Conservation (phyloP, 2,113 vertebrate species). For the Hydropotes inermis region DNA sequence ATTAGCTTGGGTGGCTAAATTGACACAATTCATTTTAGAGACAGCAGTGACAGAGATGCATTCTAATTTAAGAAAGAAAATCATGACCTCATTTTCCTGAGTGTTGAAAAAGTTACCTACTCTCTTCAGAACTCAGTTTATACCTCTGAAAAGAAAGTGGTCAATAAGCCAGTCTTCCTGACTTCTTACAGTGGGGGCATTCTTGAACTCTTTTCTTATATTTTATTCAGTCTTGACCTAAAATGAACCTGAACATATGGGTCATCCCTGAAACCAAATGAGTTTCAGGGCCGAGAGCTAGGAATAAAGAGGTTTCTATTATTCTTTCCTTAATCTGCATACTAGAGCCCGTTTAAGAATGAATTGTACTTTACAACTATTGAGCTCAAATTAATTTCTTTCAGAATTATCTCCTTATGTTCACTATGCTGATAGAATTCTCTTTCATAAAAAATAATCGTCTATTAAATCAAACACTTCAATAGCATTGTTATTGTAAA, state of each 20-base stretch:
- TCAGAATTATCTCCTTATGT: not conserved
- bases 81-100: not conserved
- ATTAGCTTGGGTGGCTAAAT: not conserved
- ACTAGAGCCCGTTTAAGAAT: not conserved
- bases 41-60: not conserved
- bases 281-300: not conserved
- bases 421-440: not conserved
- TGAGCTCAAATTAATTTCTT: not conserved
- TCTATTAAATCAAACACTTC: not conserved
- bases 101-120: not conserved
- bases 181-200: not conserved
- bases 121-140: not conserved
- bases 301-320: not conserved
- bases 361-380: not conserved
- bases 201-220: constrained; percentile 9
- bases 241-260: constrained; percentile 42
- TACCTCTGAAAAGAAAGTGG: not conserved
- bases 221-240: constrained; percentile 32
- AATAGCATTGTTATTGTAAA: not conserved
- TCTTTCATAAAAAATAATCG: not conserved
- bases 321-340: not conserved
- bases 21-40: not conserved
- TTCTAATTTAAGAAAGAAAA: constrained; percentile 2
- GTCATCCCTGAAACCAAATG: constrained; percentile 17
- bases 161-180: not conserved